Percentiles rank a stretch among this genome's conserved stretches.
Evolutionary conservation across 2,888 invertebrate species (phyloP).

Genomic region (Ommatoiulus sabulosus): DNA sequence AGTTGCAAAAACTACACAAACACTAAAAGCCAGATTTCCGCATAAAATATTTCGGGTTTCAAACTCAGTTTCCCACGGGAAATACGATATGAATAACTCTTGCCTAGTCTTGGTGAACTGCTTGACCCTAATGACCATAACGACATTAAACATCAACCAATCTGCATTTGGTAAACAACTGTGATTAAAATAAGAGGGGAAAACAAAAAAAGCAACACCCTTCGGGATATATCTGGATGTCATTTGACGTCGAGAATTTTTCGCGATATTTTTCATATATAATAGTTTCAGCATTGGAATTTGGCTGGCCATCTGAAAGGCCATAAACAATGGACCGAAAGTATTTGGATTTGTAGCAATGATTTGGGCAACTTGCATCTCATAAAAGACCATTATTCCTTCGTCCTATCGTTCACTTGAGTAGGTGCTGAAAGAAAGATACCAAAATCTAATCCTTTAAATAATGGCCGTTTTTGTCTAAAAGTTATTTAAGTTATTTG

Average conservation of each 20-base stretch:
- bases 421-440: too few species aligned
- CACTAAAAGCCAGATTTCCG: conserved; percentile 29
- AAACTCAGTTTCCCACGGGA: background rate
- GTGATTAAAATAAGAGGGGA: conserved; percentile 47
- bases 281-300: background rate
- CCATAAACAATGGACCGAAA: conserved; percentile 6
- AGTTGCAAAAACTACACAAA: background rate
- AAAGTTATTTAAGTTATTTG: too few species aligned
- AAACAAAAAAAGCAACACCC: conserved; percentile 37
- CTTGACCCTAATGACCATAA: background rate
- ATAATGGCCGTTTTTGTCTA: too few species aligned
- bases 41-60: background rate
- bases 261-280: background rate
- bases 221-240: background rate
- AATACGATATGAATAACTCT: conserved; percentile 32
- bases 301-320: background rate
- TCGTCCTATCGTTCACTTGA: too few species aligned
- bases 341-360: conserved; percentile 51
- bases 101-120: background rate
- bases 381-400: too few species aligned
- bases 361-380: background rate
- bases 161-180: conserved; percentile 7
- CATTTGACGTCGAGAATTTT: background rate
- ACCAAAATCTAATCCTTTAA: too few species aligned
- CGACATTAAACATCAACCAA: conserved; percentile 26